These are phyloP conservation scores for Coronaproctus castanopsis DNA, from an alignment of 2,888 invertebrate species.

Conservation along the genomic window DNA sequence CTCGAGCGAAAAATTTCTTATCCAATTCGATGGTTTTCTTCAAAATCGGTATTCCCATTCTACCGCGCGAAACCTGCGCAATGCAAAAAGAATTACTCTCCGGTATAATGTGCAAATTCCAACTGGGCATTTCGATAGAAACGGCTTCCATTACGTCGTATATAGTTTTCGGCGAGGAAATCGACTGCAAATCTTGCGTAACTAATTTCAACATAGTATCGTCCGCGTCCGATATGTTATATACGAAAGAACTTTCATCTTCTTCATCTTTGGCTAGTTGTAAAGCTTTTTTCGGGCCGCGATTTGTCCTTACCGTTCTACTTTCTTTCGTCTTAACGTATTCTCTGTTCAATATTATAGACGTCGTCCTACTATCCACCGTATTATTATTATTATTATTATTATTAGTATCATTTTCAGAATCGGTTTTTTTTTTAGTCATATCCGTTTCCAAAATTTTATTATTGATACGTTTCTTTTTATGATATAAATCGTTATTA, in stretches of 20 bases:
- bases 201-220: background rate
- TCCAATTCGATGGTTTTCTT: constrained; percentile 16
- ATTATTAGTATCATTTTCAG: background rate
- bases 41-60: constrained; percentile 13
- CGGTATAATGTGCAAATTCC: constrained; percentile 15
- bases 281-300: constrained; percentile 5
- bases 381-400: background rate
- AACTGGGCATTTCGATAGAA: constrained; percentile 15
- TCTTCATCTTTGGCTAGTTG: background rate
- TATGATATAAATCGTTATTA: background rate
- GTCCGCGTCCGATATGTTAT: background rate
- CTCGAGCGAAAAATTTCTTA: constrained; percentile 14
- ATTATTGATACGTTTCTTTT: background rate
- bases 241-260: background rate
- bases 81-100: constrained; percentile 15
- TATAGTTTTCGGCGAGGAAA: background rate
- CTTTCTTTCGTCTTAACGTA: background rate
- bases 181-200: background rate
- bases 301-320: constrained; percentile 6
- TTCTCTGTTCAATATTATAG: background rate
- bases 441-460: background rate
- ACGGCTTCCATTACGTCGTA: constrained; percentile 15
- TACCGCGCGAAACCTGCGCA: constrained; percentile 13
- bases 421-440: background rate
- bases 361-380: background rate